Evolutionary conservation across 2,797 vertebrate genomes (phyloP).

Genomic region (Chelon labrosus): DNA sequence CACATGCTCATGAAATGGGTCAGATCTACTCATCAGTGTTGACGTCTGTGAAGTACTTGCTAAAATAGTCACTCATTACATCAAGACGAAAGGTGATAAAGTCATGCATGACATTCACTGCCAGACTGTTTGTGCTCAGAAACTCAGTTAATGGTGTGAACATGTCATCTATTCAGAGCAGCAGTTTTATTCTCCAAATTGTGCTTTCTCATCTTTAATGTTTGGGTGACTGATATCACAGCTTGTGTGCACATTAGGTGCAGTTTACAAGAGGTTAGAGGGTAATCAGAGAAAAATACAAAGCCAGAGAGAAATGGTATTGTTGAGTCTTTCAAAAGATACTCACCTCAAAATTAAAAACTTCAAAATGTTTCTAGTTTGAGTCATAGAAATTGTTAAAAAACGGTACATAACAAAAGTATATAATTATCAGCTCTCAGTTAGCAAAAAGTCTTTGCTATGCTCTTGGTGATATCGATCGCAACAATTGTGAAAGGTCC

Average conservation of each 20-base stretch:
- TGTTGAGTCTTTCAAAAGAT: neutral
- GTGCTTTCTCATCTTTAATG: neutral
- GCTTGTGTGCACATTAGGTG: neutral
- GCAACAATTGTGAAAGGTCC: no score
- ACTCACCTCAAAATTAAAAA: neutral
- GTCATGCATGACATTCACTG: conserved; percentile 45
- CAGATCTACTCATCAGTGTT: conserved; percentile 59
- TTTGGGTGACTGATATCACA: conserved; percentile 13
- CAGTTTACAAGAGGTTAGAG: neutral
- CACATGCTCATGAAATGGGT: conserved; percentile 37
- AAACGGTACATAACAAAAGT: neutral
- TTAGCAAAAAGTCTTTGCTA: no score
- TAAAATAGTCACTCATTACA: conserved; percentile 53
- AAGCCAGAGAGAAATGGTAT: neutral
- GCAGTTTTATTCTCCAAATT: conserved; percentile 18
- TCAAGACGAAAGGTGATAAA: conserved; percentile 59
- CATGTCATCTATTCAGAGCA: conserved; percentile 39
- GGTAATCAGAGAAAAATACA: neutral
- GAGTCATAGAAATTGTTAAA: neutral
- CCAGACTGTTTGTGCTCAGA: conserved; percentile 37
- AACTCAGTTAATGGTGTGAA: conserved; percentile 29
- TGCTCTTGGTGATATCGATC: no score
- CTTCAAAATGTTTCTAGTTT: neutral
- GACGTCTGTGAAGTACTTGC: conserved; percentile 67
- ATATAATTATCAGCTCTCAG: no score